Evolutionary conservation across 2,113 vertebrate genomes (phyloP).

Genomic region (Leptocoma aspasia): DNA sequence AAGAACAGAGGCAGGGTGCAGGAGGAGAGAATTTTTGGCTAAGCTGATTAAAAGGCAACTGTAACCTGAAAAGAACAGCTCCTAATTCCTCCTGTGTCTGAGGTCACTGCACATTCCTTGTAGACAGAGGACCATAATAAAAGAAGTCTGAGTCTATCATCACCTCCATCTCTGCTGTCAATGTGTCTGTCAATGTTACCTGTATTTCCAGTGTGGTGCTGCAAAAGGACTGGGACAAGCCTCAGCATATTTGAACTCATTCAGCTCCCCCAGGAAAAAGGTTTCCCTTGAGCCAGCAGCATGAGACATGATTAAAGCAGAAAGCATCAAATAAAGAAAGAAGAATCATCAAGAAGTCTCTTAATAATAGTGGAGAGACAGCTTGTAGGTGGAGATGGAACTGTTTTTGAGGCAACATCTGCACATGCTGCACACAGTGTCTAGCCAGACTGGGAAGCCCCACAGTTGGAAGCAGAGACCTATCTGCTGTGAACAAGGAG

Average conservation of each 20-base stretch:
- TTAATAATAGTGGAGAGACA: not conserved
- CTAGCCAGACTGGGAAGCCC: not conserved
- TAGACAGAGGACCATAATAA: not conserved
- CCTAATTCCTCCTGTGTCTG: not conserved
- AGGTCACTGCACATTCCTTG: not conserved
- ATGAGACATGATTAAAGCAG: not conserved
- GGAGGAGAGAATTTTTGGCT: not conserved
- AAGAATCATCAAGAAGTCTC: not conserved
- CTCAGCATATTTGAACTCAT: not conserved
- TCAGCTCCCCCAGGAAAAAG: not conserved
- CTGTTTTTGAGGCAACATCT: not conserved
- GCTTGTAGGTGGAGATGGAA: not conserved
- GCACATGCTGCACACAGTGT: not conserved
- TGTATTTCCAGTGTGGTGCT: not conserved
- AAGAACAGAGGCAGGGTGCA: not conserved
- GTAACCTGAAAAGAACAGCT: not conserved
- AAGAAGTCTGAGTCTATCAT: not conserved
- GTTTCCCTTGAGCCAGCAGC: not conserved
- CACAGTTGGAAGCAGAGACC: not conserved
- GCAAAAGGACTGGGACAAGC: not conserved
- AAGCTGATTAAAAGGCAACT: not conserved
- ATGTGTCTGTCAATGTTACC: not conserved
- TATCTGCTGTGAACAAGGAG: not conserved
- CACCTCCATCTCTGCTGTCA: not conserved
- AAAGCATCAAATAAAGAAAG: not conserved